A percentile compares a stretch with the other conserved stretches of the same genome.
Conservation (phyloP, 2,113 vertebrate genomes). For the Hemicordylus capensis region DNA sequence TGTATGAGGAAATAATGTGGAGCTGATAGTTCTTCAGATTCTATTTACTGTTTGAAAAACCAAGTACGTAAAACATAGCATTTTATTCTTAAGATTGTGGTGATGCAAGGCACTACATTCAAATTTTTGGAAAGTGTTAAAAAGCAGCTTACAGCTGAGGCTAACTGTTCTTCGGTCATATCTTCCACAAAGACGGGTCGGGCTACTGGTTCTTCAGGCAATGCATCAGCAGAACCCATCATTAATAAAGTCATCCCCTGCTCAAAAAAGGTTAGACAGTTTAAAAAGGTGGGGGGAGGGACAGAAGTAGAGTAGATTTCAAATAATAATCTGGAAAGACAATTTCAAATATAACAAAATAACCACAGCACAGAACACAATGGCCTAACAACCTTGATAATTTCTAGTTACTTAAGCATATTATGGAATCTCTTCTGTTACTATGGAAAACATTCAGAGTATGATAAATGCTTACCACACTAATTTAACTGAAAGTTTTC, state of each 20-base stretch:
- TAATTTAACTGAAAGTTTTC: background rate
- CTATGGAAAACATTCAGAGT: no score
- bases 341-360: slow-evolving; percentile 14
- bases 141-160: slow-evolving; percentile 88
- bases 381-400: background rate
- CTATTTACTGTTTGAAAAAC: background rate
- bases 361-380: background rate
- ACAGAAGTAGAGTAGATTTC: slow-evolving; percentile 1
- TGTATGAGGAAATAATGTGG: background rate
- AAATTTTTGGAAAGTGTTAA: background rate
- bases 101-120: background rate
- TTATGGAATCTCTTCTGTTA: background rate
- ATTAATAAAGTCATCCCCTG: slow-evolving; percentile 97
- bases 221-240: slow-evolving; percentile 96
- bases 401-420: background rate
- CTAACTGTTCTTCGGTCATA: slow-evolving; percentile 98
- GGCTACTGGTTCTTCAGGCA: slow-evolving; percentile 91
- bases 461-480: no score
- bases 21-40: background rate
- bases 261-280: slow-evolving; percentile 9
- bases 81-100: background rate
- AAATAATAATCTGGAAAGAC: slow-evolving; percentile 23
- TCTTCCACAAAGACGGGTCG: slow-evolving; percentile 97
- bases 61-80: background rate
- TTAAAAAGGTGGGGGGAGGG: no score